Evolutionary conservation across 2,113 vertebrate genomes (phyloP).

Genomic region (Tragelaphus scriptus): DNA sequence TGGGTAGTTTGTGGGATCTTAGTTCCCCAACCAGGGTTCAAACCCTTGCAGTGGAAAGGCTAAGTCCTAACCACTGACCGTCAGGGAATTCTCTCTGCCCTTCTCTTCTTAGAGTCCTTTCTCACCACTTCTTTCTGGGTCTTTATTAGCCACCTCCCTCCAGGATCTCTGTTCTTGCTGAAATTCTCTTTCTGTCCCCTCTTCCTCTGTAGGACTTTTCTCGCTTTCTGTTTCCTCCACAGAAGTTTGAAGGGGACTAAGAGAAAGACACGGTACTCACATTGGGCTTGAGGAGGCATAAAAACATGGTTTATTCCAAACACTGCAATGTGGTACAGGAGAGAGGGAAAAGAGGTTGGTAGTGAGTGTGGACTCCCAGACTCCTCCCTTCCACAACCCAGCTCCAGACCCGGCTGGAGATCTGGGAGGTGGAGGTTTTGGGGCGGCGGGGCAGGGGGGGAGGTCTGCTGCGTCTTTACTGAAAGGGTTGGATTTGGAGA

Average conservation of each 20-base stretch:
- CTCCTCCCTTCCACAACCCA: constrained; percentile 35
- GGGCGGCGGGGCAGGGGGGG: background rate
- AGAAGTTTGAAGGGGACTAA: background rate
- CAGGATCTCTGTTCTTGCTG: background rate
- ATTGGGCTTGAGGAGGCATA: constrained; percentile 62
- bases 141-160: background rate
- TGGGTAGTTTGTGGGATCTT: background rate
- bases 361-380: constrained; percentile 38
- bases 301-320: constrained; percentile 78
- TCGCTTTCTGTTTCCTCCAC: background rate
- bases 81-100: background rate
- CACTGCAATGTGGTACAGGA: constrained; percentile 52
- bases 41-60: background rate
- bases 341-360: background rate
- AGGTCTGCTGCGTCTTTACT: constrained; percentile 22
- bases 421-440: constrained; percentile 37
- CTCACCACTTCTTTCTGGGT: background rate
- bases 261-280: constrained; percentile 45
- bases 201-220: background rate
- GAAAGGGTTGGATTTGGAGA: constrained; percentile 3
- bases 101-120: background rate
- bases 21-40: background rate
- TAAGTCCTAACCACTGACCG: background rate
- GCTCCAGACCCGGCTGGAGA: constrained; percentile 66
- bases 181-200: background rate